Evolutionary conservation across 2,888 invertebrate genomes (phyloP).

Genomic region (Lasioglossum figueresi): DNA sequence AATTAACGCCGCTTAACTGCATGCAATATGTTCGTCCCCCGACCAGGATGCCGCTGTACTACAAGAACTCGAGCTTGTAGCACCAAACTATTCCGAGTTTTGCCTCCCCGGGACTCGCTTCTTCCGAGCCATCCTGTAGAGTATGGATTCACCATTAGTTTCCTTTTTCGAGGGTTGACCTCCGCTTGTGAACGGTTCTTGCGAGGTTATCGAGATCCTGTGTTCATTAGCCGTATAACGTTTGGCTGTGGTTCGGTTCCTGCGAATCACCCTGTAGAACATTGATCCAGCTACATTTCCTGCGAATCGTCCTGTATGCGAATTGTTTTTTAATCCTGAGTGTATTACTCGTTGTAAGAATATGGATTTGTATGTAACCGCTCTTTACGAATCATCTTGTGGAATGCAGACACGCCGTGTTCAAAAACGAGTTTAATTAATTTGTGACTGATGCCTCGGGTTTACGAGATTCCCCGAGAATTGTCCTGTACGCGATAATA

Average conservation of each 20-base stretch:
- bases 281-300: no score
- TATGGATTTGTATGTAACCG: no score
- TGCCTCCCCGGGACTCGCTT: neutral
- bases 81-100: neutral
- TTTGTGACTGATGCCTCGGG: no score
- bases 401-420: no score
- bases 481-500: no score
- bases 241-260: neutral
- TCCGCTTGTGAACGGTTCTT: neutral
- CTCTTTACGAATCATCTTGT: no score
- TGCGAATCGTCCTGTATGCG: no score
- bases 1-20: conserved; percentile 26
- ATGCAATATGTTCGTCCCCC: neutral
- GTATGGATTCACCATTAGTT: neutral
- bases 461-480: no score
- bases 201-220: neutral
- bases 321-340: no score
- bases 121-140: neutral
- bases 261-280: neutral
- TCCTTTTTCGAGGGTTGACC: neutral
- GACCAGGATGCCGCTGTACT: neutral
- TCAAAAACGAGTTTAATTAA: no score
- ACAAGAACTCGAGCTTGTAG: neutral
- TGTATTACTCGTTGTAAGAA: no score
- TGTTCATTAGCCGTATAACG: neutral